These are phyloP conservation scores for Hyphantria cunea DNA, from an alignment of 1,140 invertebrate species.

Conservation along the genomic window DNA sequence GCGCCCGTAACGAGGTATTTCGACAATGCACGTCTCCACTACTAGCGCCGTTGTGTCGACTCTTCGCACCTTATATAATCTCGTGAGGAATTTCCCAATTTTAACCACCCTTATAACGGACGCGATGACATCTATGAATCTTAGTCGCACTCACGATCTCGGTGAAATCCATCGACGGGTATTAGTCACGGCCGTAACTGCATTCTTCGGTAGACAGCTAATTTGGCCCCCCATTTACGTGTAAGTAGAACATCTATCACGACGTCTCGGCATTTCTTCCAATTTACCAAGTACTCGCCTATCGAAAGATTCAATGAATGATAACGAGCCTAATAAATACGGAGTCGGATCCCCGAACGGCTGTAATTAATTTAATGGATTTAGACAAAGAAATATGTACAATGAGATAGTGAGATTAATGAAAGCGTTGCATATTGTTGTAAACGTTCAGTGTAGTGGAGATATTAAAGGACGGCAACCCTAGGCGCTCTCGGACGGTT, in stretches of 20 bases:
- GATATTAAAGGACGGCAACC: constrained; percentile 1
- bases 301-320: constrained; percentile 78
- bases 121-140: constrained; percentile 68
- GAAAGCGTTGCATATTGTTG: constrained; percentile 58
- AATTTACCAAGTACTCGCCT: constrained; percentile 57
- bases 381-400: constrained; percentile 79
- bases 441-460: constrained; percentile 13
- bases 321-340: constrained; percentile 79
- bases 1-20: constrained; percentile 25
- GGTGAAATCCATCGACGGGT: constrained; percentile 50
- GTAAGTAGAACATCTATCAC: constrained; percentile 68
- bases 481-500: neutral
- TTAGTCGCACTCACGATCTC: constrained; percentile 30
- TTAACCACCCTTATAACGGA: constrained; percentile 52
- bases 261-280: constrained; percentile 47
- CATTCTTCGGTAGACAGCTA: constrained; percentile 71
- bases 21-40: constrained; percentile 26
- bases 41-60: constrained; percentile 22
- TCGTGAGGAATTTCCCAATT: constrained; percentile 64
- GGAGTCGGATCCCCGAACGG: constrained; percentile 66
- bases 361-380: constrained; percentile 79
- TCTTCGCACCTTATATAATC: constrained; percentile 49
- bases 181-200: constrained; percentile 69
- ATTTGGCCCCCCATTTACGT: constrained; percentile 67
- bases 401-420: constrained; percentile 72